Evolutionary conservation across 2,797 vertebrate species (phyloP).

Genomic region (Linurgus olivaceus): DNA sequence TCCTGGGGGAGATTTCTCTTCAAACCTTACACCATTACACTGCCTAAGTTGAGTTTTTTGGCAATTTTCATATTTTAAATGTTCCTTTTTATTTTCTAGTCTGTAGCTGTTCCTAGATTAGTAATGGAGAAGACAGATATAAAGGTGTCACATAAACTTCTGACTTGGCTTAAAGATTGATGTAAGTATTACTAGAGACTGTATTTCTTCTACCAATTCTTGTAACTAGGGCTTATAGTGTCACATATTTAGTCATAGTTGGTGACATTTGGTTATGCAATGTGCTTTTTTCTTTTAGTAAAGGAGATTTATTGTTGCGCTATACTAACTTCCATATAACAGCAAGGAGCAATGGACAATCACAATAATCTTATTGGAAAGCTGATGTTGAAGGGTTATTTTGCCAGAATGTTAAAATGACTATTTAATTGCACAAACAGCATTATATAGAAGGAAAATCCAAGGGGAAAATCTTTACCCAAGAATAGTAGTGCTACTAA

Average conservation of each 20-base stretch:
- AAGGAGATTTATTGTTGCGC: neutral
- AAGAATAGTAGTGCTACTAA: neutral
- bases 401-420: conserved; percentile 19
- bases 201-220: neutral
- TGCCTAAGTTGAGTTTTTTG: conserved; percentile 1
- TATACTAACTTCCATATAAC: neutral
- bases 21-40: neutral
- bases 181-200: neutral
- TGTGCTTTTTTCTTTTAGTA: neutral
- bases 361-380: conserved; percentile 8
- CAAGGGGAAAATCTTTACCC: neutral
- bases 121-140: neutral
- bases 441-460: conserved; percentile 1
- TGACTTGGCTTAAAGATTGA: neutral
- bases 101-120: neutral
- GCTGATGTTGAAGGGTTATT: neutral
- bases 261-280: neutral
- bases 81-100: conserved; percentile 23
- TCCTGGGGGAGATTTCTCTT: conserved; percentile 14
- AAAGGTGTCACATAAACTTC: neutral
- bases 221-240: neutral
- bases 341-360: neutral
- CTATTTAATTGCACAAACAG: conserved; percentile 7
- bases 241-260: neutral
- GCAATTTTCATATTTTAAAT: neutral